Conservation (phyloP, 2,113 vertebrate genomes). For the Ptilorrhoa leucosticta region DNA sequence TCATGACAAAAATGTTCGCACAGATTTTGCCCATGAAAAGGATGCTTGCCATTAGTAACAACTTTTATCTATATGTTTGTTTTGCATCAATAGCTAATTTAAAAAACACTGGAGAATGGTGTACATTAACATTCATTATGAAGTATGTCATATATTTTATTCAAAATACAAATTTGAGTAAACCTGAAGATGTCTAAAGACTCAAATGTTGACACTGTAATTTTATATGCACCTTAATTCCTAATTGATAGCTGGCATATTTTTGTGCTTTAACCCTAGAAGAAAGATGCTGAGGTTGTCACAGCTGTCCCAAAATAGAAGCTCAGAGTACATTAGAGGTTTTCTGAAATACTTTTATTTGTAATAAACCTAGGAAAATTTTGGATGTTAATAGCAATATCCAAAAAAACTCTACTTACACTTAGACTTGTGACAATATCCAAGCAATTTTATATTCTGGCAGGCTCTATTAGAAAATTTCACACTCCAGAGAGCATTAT, state of each 20-base stretch:
- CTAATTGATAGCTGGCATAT: background rate
- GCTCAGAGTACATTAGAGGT: background rate
- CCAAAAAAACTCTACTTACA: accelerated
- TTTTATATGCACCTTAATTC: background rate
- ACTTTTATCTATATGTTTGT: background rate
- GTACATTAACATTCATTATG: background rate
- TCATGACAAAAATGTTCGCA: background rate
- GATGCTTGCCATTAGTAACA: background rate
- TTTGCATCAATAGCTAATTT: background rate
- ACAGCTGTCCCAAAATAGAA: background rate
- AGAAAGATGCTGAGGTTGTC: background rate
- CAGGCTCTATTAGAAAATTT: background rate
- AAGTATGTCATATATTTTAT: background rate
- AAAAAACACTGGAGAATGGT: background rate
- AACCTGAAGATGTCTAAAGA: background rate
- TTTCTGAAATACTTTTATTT: background rate
- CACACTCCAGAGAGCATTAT: background rate
- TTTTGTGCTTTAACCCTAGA: background rate
- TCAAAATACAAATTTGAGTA: background rate
- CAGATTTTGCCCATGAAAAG: background rate
- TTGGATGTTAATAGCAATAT: background rate
- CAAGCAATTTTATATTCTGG: background rate
- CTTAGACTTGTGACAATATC: background rate
- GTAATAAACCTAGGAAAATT: background rate
- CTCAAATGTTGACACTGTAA: background rate